Evolutionary conservation across 2,888 invertebrate species (phyloP).

Genomic region (Cheilosia soror): DNA sequence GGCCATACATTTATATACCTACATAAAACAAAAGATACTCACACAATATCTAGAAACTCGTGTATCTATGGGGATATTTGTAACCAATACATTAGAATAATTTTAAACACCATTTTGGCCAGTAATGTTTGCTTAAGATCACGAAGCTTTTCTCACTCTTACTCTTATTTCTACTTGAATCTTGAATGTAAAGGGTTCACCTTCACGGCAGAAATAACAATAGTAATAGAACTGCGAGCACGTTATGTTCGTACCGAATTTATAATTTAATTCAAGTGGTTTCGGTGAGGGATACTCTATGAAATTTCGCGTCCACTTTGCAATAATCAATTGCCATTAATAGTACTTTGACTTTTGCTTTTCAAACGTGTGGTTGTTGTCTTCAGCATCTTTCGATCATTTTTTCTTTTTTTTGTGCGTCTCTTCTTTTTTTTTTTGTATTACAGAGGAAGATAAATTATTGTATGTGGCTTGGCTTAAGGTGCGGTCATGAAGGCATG

Average conservation of each 20-base stretch:
- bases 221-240: slow-evolving; percentile 5
- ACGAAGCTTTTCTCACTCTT: slow-evolving; percentile 53
- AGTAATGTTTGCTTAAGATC: slow-evolving; percentile 43
- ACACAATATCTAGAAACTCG: background rate
- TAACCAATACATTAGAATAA: slow-evolving; percentile 22
- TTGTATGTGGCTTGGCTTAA: slow-evolving; percentile 33
- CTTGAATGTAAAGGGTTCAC: background rate
- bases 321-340: slow-evolving; percentile 83
- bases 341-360: slow-evolving; percentile 81
- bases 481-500: slow-evolving; percentile 53
- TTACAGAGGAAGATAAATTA: slow-evolving; percentile 19
- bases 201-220: slow-evolving; percentile 24
- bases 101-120: slow-evolving; percentile 18
- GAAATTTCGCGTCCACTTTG: slow-evolving; percentile 81
- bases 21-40: background rate
- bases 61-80: background rate
- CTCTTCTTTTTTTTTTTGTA: background rate
- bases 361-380: slow-evolving; percentile 13
- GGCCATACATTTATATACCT: background rate
- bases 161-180: slow-evolving; percentile 46
- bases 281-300: slow-evolving; percentile 68
- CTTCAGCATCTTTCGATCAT: slow-evolving; percentile 20
- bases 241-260: slow-evolving; percentile 10
- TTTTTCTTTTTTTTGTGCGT: slow-evolving; percentile 9
- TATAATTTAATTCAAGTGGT: slow-evolving; percentile 44